These are phyloP conservation scores for Schizaphis graminum DNA, from an alignment of 2,888 invertebrate genomes.

Conservation along the genomic window DNA sequence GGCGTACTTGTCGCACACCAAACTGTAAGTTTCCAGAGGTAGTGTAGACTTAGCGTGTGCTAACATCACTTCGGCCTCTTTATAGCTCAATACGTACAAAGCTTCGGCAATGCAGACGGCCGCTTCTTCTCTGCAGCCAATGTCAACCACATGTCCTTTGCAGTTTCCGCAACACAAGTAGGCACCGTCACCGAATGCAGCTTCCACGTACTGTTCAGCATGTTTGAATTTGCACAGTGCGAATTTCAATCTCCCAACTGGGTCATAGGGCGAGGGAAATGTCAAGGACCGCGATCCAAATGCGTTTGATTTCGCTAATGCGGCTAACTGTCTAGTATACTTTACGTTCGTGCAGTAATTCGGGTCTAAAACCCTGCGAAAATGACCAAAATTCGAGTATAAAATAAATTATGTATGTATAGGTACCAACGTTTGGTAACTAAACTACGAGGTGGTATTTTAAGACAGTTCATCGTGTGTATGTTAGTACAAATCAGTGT, in stretches of 20 bases:
- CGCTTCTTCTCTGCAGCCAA: not conserved
- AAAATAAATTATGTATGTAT: not conserved
- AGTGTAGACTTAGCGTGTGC: not conserved
- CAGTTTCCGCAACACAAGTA: not conserved
- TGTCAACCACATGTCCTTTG: not conserved
- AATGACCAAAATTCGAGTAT: not conserved
- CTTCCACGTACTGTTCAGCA: not conserved
- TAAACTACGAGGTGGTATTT: not conserved
- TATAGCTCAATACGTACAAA: not conserved
- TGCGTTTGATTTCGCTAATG: not conserved
- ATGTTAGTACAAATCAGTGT: not conserved
- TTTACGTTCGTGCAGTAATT: not conserved
- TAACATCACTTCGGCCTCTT: not conserved
- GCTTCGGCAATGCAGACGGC: conserved; percentile 7
- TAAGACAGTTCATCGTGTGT: not conserved
- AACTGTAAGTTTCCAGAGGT: not conserved
- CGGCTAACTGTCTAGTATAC: not conserved
- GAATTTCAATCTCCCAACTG: not conserved
- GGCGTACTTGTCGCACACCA: not conserved
- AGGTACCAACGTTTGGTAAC: not conserved
- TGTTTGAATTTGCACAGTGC: not conserved
- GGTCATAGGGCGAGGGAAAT: not conserved
- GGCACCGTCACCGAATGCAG: not conserved
- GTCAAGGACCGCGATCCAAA: not conserved
- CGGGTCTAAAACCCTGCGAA: not conserved